Evolutionary conservation across 92 coral and sea anemone genomes (phyloP).

Genomic region (Palythoa heliodiscus): DNA sequence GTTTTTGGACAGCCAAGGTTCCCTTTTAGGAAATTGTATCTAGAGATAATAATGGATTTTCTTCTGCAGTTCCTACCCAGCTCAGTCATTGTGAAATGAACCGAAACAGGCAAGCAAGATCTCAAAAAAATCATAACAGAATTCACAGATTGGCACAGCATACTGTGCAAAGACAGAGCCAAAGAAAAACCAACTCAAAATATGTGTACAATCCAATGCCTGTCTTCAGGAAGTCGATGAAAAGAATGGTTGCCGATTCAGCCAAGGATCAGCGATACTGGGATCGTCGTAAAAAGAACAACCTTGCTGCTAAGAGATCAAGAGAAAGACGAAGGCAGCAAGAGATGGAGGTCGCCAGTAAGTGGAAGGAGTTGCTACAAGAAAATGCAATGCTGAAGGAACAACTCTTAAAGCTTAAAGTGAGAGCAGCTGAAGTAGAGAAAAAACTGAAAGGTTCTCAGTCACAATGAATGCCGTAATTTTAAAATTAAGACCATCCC

Average conservation of each 20-base stretch:
- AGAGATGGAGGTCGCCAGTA: slow-evolving; percentile 56
- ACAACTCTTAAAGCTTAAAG: slow-evolving; percentile 47
- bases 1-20: too few species aligned
- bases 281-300: slow-evolving; percentile 52
- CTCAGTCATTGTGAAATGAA: not conserved
- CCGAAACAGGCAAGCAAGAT: not conserved
- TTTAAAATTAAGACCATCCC: too few species aligned
- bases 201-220: slow-evolving; percentile 41
- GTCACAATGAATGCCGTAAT: not conserved
- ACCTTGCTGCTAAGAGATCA: slow-evolving; percentile 53
- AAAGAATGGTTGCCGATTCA: slow-evolving; percentile 36
- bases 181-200: not conserved
- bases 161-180: not conserved
- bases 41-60: too few species aligned
- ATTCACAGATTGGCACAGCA: not conserved
- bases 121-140: not conserved
- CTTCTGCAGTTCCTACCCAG: not conserved
- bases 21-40: too few species aligned
- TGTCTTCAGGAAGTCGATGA: slow-evolving; percentile 43
- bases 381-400: slow-evolving; percentile 58
- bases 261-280: slow-evolving; percentile 56
- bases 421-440: slow-evolving; percentile 24
- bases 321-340: slow-evolving; percentile 51
- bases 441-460: not conserved
- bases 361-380: slow-evolving; percentile 46